Evolutionary conservation across 2,888 invertebrate species (phyloP).

Genomic region (Plagiodera versicolora): DNA sequence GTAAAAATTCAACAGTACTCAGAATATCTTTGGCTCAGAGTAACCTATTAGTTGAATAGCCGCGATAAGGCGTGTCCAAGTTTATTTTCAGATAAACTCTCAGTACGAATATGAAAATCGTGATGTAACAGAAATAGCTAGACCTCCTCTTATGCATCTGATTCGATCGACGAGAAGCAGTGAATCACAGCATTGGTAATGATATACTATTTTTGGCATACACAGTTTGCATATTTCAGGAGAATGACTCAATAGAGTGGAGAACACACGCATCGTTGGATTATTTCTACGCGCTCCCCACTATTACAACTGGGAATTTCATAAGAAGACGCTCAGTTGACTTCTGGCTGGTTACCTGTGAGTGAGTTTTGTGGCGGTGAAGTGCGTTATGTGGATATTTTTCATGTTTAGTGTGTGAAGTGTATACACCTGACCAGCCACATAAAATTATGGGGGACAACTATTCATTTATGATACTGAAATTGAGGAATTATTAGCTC

Average conservation of each 20-base stretch:
- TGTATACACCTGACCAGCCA: constrained; percentile 28
- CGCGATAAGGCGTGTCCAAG: constrained; percentile 4
- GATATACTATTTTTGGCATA: constrained; percentile 26
- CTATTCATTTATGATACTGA: not conserved
- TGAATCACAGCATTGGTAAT: constrained; percentile 17
- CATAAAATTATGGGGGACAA: constrained; percentile 31
- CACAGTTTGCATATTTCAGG: constrained; percentile 25
- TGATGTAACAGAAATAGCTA: constrained; percentile 5
- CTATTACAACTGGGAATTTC: not conserved
- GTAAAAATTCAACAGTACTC: not conserved
- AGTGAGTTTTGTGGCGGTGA: constrained; percentile 15
- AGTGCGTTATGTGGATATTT: constrained; percentile 9
- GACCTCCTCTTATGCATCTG: constrained; percentile 8
- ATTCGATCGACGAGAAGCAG: constrained; percentile 8
- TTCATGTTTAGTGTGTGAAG: constrained; percentile 14
- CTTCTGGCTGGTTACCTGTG: constrained; percentile 10
- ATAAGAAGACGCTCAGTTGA: constrained; percentile 10
- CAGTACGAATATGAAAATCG: constrained; percentile 15
- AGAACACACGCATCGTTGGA: constrained; percentile 38
- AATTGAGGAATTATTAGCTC: not conserved
- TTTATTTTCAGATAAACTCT: constrained; percentile 6
- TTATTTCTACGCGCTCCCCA: constrained; percentile 22
- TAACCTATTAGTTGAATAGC: not conserved
- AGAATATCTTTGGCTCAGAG: not conserved
- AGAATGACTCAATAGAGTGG: constrained; percentile 36